phyloP scores from a whole-genome alignment of 2,888 invertebrate genomes.

The Spodoptera littoralis region DNA sequence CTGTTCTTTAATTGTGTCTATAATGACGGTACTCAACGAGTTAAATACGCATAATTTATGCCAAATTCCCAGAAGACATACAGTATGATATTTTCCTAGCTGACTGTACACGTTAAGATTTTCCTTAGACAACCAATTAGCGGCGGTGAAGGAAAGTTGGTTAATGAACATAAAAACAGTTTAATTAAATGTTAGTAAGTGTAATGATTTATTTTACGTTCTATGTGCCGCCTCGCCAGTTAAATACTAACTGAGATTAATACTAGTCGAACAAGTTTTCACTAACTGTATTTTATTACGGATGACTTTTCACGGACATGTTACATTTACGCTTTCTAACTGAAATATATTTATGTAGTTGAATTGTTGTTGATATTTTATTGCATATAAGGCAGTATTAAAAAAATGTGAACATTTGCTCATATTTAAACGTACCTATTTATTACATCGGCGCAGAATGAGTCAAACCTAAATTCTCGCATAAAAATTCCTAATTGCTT shows the following conservation, averaged over 20 bases:
- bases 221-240: conserved; percentile 9
- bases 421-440: too few relatives aligned
- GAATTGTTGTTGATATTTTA: neutral
- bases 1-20: too few relatives aligned
- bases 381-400: neutral
- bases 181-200: conserved; percentile 16
- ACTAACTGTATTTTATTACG: conserved; percentile 11
- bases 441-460: too few relatives aligned
- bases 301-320: conserved; percentile 7
- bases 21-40: too few relatives aligned
- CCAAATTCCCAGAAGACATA: too few relatives aligned
- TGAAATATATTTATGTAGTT: neutral
- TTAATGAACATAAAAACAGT: conserved; percentile 13
- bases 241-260: conserved; percentile 6
- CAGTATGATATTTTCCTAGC: neutral
- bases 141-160: conserved; percentile 4
- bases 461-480: too few relatives aligned
- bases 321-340: conserved; percentile 9
- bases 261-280: conserved; percentile 24
- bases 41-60: too few relatives aligned
- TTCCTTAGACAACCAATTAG: neutral
- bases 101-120: conserved; percentile 8
- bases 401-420: too few relatives aligned
- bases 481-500: too few relatives aligned
- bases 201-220: conserved; percentile 12